Conservation (phyloP, 64 coral and sea anemone species). For the Trachythela sp. region DNA sequence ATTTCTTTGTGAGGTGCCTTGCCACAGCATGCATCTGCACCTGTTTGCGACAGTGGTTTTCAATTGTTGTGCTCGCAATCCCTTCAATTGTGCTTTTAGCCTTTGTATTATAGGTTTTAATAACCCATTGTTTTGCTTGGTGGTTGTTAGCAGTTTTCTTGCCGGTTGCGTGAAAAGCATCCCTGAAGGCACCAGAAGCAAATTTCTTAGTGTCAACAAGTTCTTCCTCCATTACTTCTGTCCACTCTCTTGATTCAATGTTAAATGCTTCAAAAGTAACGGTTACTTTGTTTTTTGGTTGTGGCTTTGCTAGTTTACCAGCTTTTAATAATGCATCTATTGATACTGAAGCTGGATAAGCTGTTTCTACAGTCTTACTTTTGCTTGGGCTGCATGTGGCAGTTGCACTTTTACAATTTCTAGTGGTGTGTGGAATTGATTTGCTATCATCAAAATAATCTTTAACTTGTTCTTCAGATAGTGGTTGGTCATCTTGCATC, state of each 20-base stretch:
- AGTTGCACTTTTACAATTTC: not conserved
- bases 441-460: not conserved
- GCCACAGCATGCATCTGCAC: not conserved
- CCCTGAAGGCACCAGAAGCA: not conserved
- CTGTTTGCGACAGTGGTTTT: not conserved
- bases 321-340: not conserved
- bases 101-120: not conserved
- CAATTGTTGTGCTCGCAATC: not conserved
- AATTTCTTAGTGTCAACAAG: not conserved
- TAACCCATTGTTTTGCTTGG: not conserved
- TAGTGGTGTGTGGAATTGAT: not conserved
- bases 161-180: not conserved
- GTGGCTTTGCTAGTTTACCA: not conserved
- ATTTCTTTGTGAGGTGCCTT: not conserved
- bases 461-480: not conserved
- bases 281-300: not conserved
- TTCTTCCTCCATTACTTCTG: not conserved
- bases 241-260: not conserved
- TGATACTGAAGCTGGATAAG: constrained; percentile 16
- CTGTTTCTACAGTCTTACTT: not conserved
- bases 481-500: not conserved
- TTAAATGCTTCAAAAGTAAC: not conserved
- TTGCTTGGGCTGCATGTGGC: not conserved
- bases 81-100: not conserved
- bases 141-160: not conserved